Evolutionary conservation across 2,888 invertebrate species (phyloP), one percentile per base, ranked within the genome.

Genomic region (Andrena trimmerana): DNA sequence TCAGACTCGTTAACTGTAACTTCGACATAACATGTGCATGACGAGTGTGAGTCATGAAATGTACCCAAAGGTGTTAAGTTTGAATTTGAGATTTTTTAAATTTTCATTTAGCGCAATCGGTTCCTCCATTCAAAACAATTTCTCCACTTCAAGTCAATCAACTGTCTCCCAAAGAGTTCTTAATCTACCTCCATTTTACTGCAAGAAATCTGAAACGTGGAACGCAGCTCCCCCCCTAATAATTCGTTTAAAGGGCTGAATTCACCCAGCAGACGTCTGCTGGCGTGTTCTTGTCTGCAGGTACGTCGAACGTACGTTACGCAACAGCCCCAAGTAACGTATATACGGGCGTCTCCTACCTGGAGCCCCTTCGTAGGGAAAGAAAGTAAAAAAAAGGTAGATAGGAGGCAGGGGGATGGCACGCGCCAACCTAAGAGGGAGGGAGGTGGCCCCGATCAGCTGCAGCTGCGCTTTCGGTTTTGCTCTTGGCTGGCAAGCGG

Each of bases 231-330:
- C 36, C n/a, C n/a, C 57, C 13, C 24, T 8, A 48, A 48, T 81
- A 62, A 65, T 33, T 48, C 71, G 57, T 81, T 81, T 67, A 73
- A 78, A 77, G 73, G 81, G 73, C 77, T 33, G 77, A 74, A 31
- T 73, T 62, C 6, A 50, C 24, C 48, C 48, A 20, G 8, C 16
- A 0, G 31, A 1, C n/a, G 20, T 54, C 27, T 59, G 50, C 57
- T 33, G 48, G 27, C 29, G 63, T 29, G 60, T 65, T 71, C 81
- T 57, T 66, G 66, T 60, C 33, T 72, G 86, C 89, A 90, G 90
- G 89, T 87, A 90, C 83, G 84, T 72, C 71, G 84, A 80, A 77
- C 84, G 88, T 90, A 90, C 91, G 91, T 91, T 91, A 91, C 88
- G 88, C 86, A 90, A 91, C 86, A 86, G 84, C 66, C 68, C 83